Evolutionary conservation across 2,888 invertebrate genomes (phyloP), one percentile per base, ranked within the genome.

Genomic region (Entomobrya multifasciata): DNA sequence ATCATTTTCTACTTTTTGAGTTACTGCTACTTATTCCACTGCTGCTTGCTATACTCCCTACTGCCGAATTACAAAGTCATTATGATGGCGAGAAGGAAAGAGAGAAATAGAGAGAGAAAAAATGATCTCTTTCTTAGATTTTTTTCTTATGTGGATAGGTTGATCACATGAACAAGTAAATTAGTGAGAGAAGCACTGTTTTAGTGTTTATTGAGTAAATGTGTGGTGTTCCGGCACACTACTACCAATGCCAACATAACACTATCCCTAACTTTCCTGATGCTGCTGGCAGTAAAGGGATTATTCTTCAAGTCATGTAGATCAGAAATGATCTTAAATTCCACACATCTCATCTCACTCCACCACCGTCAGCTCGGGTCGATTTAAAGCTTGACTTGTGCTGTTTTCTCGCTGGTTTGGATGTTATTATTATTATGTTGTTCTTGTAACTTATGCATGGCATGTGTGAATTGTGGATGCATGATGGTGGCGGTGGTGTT

Each of bases 281-380:
- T 17, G 25, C 49, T 17, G 11, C 49, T 49, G 41, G 47, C 60
- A 36, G n/a, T 17, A 22, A 60, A 78, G 62, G 62, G 80, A 80
- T 84, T 82, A 60, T 60, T 44, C 62, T 83, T 67, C 78, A 67
- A 77, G 84, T 77, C 77, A 84, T 82, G 78, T 87, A 76, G 83
- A 76, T 70, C 44, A 41, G 74, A 84, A 88, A 88, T 87, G 88
- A 88, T 88, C 89, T 86, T 83, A 85, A 89, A 90, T 90, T 90
- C 89, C 88, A 88, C 77, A 86, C 88, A 87, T 86, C n/a, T n/a
- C n/a, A n/a, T n/a, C n/a, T 89, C 87, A 87, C 89, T 89, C 88
- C n/a, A 86, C 84, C 89, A 88, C 80, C 86, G n/a, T 11, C n/a
- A n/a, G n/a, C n/a, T n/a, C n/a, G n/a, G n/a, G n/a, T n/a, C n/a